Base-by-base conservation (phyloP, 2,797 vertebrate species). In the Halcyon leucocephala region DNA sequence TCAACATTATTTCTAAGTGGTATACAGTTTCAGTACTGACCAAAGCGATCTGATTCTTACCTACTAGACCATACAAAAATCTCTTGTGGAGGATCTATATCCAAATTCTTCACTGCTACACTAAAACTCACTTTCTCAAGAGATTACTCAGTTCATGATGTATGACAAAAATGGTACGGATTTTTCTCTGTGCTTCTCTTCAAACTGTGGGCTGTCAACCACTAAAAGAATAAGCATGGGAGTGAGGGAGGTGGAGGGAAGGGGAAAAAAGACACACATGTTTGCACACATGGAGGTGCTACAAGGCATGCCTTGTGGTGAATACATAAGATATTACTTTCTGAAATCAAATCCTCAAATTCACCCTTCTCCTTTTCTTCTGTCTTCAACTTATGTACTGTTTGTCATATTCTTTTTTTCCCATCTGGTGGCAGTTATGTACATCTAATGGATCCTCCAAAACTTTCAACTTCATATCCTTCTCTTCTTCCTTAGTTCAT, bases 331-430 rank as follows among this genome's bases (percentile, higher is more conserved):
- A 72, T n/a, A 10, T 35, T 86, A 44, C 18, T 55, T 76, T 88
- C 57, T 81, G 82, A 90, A 88, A 90, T 54, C 49, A 90, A 82
- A 90, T 85, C 58, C 57, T 70, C 64, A 82, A 49, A 84, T 95
- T 64, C 52, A 39, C 48, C 35, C 64, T 92, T 64, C 48, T 3
- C 10, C 8, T 64, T 74, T 42, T 61, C 25, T 71, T 39, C 81
- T 83, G 35, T 70, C 62, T 85, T 44, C 79, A 92, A 62, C 69
- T 91, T 94, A 26, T 2, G 1, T 46, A 10, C 29, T 64, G 51
- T 95, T 86, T 96, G 92, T 94, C 91, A 89, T 95, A 83, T 90
- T 95, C 95, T 82, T 42, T 93, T 97, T 97, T 96, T 95, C 90
- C 91, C 82, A 82, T 96, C 82, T 95, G 95, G 82, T 95, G 78